Evolutionary conservation across 2,113 vertebrate genomes (phyloP), one percentile per base, ranked within the genome.

Genomic region (Numida meleagris): DNA sequence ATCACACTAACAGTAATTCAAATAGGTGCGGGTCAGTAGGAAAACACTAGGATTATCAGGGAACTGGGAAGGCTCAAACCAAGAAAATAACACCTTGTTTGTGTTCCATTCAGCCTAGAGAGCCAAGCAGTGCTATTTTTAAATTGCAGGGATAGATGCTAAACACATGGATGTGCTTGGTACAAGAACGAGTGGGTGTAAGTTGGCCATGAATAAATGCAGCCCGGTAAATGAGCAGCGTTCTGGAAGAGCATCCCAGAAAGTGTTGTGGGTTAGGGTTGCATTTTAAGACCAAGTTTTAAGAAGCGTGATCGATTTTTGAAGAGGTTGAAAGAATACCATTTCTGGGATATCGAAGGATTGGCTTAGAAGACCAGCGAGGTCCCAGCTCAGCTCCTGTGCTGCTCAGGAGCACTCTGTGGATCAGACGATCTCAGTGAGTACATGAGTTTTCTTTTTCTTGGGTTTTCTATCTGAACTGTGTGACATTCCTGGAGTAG

Each of bases 391-490:
- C 29, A 23, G 5, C 40, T 59, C 15, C 27, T 33, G 50, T 7
- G 43, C 14, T 12, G 4, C 14, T 8, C 53, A 51, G 67, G 46
- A 63, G 20, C 40, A 9, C 21, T 78, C 31, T 62, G 5, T 17
- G 31, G 12, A 65, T 31, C 43, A 4, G 14, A 50, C 11, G 14
- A 0, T 88, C 53, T 53, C 51, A 8, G 6, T 2, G 2, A 13
- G 31, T 2, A 0, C 3, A 4, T 8, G 34, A 50, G 6, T 75
- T 55, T 40, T 57, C 53, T 34, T 14, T 27, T 25, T 51, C 24
- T 8, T 2, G 0, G 2, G 21, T 68, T 57, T 48, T 4, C 1
- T 68, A 3, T 33, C 36, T 27, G 42, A 34, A 38, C 34, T 29
- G 19, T 27, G 1, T 5, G 43, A 33, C 18, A 0, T 82, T 78